Percentiles rank a stretch among this genome's conserved stretches.
Evolutionary conservation across 2,797 vertebrate genomes (phyloP).

Genomic region (Oceanodroma leucorhoa): DNA sequence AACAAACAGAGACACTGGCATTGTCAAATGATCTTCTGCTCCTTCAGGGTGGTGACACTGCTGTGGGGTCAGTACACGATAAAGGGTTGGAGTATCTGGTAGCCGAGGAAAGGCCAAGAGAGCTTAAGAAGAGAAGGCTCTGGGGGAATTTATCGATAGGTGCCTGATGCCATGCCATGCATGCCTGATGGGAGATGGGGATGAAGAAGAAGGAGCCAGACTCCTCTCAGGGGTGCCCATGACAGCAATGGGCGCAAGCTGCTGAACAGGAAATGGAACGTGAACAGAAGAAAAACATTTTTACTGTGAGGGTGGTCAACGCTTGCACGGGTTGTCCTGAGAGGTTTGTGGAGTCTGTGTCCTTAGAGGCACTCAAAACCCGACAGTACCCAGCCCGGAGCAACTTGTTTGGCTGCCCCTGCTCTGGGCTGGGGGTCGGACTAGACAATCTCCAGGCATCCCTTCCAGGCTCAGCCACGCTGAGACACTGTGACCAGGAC

Average conservation of each 20-base stretch:
- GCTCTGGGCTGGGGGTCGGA: neutral
- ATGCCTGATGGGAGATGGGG: neutral
- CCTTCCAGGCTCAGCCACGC: neutral
- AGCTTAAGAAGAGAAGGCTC: neutral
- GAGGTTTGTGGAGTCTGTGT: neutral
- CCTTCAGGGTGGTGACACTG: neutral
- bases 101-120: fast-evolving
- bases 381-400: neutral
- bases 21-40: neutral
- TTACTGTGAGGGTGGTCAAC: neutral
- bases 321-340: neutral
- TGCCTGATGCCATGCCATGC: too few relatives aligned
- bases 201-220: neutral
- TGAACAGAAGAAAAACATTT: neutral
- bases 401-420: neutral
- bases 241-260: neutral
- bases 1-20: neutral
- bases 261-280: neutral
- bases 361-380: neutral
- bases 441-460: neutral
- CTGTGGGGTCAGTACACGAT: neutral
- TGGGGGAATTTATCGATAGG: neutral
- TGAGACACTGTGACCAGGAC: neutral
- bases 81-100: neutral
- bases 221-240: neutral